Percentiles rank a stretch among this genome's conserved stretches.
Conservation (phyloP, 2,888 invertebrate genomes). For the Pimpla rufipes region DNA sequence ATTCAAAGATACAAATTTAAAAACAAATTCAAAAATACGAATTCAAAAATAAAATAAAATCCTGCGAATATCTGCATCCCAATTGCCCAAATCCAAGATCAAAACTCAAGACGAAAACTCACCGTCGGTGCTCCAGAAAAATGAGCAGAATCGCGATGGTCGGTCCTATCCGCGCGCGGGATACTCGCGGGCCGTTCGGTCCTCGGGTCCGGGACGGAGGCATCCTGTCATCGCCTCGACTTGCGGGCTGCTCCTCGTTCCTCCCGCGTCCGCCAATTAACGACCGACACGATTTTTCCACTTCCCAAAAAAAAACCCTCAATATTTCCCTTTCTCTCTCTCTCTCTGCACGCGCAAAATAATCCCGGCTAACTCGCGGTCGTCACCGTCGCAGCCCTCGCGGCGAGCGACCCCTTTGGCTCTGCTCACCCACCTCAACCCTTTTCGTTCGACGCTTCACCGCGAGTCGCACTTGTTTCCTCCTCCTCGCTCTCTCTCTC, state of each 20-base stretch:
- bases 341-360: neutral
- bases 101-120: conserved; percentile 67
- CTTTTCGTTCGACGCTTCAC: conserved; percentile 71
- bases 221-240: conserved; percentile 84
- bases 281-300: conserved; percentile 69
- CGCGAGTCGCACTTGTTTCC: conserved; percentile 22
- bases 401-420: conserved; percentile 71
- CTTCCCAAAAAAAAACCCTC: conserved; percentile 74
- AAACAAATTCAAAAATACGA: too few species aligned
- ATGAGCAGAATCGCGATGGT: conserved; percentile 76
- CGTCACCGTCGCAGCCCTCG: conserved; percentile 30
- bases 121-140: conserved; percentile 80
- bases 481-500: conserved; percentile 18
- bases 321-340: neutral
- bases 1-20: too few species aligned
- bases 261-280: conserved; percentile 15
- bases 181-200: conserved; percentile 76
- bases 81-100: too few species aligned
- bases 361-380: conserved; percentile 19
- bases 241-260: conserved; percentile 72
- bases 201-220: conserved; percentile 82
- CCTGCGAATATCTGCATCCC: too few species aligned
- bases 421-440: conserved; percentile 79
- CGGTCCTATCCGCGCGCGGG: conserved; percentile 73
- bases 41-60: too few species aligned